phyloP scores from a whole-genome alignment of 2,113 vertebrate genomes.

The Coryphaenoides rupestris region DNA sequence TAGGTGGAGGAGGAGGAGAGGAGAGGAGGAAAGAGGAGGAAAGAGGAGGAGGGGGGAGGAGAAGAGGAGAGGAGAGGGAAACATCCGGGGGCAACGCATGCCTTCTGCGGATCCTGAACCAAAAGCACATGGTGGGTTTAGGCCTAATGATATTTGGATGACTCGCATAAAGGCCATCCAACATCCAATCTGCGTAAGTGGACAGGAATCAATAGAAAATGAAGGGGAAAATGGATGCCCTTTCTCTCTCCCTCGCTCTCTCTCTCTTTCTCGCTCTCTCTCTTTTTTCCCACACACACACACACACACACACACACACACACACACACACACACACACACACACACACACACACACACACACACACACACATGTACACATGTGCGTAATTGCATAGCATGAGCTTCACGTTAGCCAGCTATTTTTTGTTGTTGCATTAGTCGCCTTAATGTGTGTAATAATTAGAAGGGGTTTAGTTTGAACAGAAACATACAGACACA shows the following conservation, averaged over 20 bases:
- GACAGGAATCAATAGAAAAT: conserved; percentile 41
- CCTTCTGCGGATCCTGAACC: conserved; percentile 54
- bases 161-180: conserved; percentile 57
- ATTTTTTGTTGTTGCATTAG: conserved; percentile 17
- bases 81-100: conserved; percentile 36
- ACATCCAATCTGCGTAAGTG: conserved; percentile 46
- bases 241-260: conserved; percentile 23
- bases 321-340: too few relatives aligned
- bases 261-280: conserved; percentile 7
- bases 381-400: conserved; percentile 35
- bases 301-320: too few relatives aligned
- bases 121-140: conserved; percentile 57
- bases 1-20: conserved; percentile 41
- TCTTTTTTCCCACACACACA: background rate
- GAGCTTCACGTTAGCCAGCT: conserved; percentile 40
- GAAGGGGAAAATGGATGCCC: conserved; percentile 15
- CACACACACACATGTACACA: conserved; percentile 5
- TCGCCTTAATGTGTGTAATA: conserved; percentile 22
- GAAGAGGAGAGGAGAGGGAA: conserved; percentile 43
- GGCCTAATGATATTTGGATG: conserved; percentile 66
- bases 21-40: conserved; percentile 38
- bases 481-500: conserved; percentile 38
- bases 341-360: background rate
- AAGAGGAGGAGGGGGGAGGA: conserved; percentile 34
- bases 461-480: conserved; percentile 37